Base-by-base conservation (phyloP, 2,888 invertebrate genomes). In the Microplitis deprimator region DNA sequence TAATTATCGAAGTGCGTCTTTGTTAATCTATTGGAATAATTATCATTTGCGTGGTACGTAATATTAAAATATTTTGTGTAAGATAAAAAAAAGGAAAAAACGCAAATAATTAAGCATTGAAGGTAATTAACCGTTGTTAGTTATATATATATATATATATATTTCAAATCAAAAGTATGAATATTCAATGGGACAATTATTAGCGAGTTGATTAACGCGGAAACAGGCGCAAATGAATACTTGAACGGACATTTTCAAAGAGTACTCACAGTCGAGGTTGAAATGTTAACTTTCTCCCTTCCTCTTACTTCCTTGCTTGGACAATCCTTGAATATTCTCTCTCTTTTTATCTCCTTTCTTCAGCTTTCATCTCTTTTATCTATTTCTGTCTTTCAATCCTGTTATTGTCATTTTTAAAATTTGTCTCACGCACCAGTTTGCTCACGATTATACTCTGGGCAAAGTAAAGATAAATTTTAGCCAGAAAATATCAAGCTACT, bases 161-260 rank as follows among this genome's bases (percentile, higher is more conserved):
- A 38, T 62, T 73, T 77, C 68, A 68, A 64, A 77, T 73, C 38
- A 61, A 20, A 64, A 68, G 62, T 73, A 73, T 77, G 69, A 77
- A 77, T 77, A 77, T 77, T 73, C 73, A 73, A 77, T 77, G 68
- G 17, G 77, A 77, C 73, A 73, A 77, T 77, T 77, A 77, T 77
- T 77, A 73, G 38, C 29, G 64, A 73, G 77, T 73, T 77, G 73
- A 77, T 80, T 80, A 80, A 77, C 76, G 76, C 77, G 73, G 68
- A 79, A 79, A 77, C 76, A 80, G 72, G 68, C 40, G 71, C 76
- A 77, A 76, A 79, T 79, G 75, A 79, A 71, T 71, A 74, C 76
- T 79, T 77, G 68, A 74, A 62, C 68, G 72, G 68, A 75, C 65
- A 68, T 75, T 65, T 39, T 70, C 61, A 39, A 60, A 68, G 68